These are phyloP conservation scores for Taeniopygia guttata DNA, from an alignment of 2,797 vertebrate genomes.

Conservation along the genomic window DNA sequence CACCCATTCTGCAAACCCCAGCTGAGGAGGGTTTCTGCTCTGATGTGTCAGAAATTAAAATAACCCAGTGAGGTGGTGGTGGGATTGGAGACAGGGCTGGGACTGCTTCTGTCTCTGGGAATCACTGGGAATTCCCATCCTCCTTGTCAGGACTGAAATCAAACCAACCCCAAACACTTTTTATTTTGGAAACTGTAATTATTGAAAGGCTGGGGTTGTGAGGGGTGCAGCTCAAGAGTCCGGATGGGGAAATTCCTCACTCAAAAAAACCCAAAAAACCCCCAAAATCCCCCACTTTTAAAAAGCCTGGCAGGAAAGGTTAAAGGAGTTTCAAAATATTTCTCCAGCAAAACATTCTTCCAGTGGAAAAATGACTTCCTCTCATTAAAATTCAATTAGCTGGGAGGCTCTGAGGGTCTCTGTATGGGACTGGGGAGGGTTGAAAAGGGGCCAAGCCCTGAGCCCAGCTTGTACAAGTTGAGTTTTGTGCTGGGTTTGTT, in stretches of 20 bases:
- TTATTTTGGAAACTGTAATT: not conserved
- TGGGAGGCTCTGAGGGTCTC: constrained; percentile 35
- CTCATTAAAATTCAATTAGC: constrained; percentile 69
- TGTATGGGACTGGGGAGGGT: not conserved
- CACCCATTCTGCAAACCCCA: not conserved
- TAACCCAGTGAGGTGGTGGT: not conserved
- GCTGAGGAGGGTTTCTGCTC: not conserved
- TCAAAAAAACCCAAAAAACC: no score
- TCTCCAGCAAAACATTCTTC: not conserved
- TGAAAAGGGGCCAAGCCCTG: constrained; percentile 63
- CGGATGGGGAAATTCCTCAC: not conserved
- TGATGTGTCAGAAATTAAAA: not conserved
- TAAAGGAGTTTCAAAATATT: not conserved
- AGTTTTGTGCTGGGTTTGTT: not conserved
- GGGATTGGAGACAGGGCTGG: not conserved
- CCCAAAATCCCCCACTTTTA: no score
- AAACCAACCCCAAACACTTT: not conserved
- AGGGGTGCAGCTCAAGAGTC: not conserved
- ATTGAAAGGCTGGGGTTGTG: not conserved
- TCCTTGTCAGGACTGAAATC: not conserved
- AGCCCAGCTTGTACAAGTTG: not conserved
- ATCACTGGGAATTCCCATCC: not conserved
- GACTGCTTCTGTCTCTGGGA: not conserved
- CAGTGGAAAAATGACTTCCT: constrained; percentile 65
- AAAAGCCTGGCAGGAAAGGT: not conserved